A percentile compares a stretch with the other conserved stretches of the same genome.
Conservation (phyloP, 2,113 vertebrate genomes). For the Lamprologus lemairii region DNA sequence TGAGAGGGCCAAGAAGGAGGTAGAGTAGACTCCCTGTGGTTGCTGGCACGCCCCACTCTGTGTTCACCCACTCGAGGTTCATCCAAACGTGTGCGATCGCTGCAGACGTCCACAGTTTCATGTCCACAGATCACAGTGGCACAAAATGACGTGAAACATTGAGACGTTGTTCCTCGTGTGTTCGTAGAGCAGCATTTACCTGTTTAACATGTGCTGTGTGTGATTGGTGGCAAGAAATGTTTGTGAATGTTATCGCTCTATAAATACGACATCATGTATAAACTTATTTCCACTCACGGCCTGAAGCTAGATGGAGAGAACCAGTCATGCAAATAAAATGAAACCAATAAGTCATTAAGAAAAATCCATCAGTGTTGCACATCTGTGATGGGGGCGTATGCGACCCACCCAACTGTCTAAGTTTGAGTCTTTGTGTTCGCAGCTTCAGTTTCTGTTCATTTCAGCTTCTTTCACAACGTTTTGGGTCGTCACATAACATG, state of each 20-base stretch:
- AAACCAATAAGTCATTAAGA: not conserved
- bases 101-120: not conserved
- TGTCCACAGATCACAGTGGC: not conserved
- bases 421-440: not conserved
- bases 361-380: not conserved
- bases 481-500: rapidly evolving
- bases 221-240: not conserved
- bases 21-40: slow-evolving; percentile 69
- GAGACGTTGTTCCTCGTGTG: not conserved
- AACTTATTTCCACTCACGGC: rapidly evolving
- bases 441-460: not conserved
- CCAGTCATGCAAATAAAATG: not conserved
- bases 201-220: not conserved
- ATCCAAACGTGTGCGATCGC: not conserved
- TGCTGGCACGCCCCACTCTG: slow-evolving; percentile 6
- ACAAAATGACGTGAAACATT: not conserved
- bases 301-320: not conserved
- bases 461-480: not conserved
- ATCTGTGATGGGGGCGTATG: not conserved
- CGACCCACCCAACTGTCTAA: not conserved
- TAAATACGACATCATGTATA: not conserved
- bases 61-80: not conserved
- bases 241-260: not conserved
- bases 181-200: not conserved
- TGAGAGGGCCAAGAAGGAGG: slow-evolving; percentile 95